A percentile compares a stretch with the other conserved stretches of the same genome.
phyloP scores from a whole-genome alignment of 1,140 invertebrate genomes.

The Drosophila bipectinata region DNA sequence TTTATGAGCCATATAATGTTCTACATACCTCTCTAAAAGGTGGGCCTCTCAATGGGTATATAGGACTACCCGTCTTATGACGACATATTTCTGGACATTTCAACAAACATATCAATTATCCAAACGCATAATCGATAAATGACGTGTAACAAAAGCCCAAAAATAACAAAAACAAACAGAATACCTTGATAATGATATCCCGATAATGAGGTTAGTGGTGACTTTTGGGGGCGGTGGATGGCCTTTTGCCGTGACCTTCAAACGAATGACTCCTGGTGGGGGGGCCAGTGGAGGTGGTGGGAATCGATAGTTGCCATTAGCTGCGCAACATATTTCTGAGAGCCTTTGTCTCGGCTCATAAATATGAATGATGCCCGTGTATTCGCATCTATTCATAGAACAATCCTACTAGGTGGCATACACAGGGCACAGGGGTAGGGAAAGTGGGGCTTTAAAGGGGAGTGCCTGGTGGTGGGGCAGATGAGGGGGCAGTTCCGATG shows the following conservation, averaged over 20 bases:
- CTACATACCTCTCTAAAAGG: background rate
- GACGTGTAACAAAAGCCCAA: background rate
- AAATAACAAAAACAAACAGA: background rate
- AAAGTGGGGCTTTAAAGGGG: background rate
- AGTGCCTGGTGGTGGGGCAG: background rate
- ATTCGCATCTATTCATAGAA: conserved; percentile 59
- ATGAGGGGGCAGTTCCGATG: conserved; percentile 19
- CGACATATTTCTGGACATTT: conserved; percentile 11
- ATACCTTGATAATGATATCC: conserved; percentile 18
- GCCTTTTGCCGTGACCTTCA: conserved; percentile 63
- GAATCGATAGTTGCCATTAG: conserved; percentile 74
- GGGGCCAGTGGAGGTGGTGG: conserved; percentile 8
- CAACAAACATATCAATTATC: background rate
- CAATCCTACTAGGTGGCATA: background rate
- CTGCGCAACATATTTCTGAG: conserved; percentile 33
- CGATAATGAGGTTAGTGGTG: conserved; percentile 34
- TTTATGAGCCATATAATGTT: background rate
- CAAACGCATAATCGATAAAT: conserved; percentile 17
- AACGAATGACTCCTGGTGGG: background rate
- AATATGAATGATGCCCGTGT: conserved; percentile 19
- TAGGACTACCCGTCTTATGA: too few relatives aligned
- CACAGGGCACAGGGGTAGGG: too few relatives aligned
- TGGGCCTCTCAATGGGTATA: background rate
- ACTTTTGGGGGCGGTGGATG: conserved; percentile 14
- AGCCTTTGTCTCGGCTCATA: conserved; percentile 29